These are phyloP conservation scores for Sphaerophoria rueppellii DNA, from an alignment of 2,888 invertebrate genomes.

Conservation along the genomic window DNA sequence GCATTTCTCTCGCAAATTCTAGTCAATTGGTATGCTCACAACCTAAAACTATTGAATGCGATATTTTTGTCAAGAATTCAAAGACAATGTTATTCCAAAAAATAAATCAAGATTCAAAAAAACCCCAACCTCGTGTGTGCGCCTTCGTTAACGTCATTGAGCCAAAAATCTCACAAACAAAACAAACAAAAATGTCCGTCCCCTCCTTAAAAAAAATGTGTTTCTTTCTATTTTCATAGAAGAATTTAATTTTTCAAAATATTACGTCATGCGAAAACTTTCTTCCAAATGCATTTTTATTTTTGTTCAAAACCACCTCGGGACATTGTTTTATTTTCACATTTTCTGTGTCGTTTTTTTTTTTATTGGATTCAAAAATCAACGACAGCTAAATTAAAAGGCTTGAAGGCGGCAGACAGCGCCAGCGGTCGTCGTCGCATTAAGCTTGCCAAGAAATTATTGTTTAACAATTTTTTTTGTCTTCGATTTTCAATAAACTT, in stretches of 20 bases:
- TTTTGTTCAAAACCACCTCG: constrained; percentile 10
- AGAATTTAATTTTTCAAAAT: constrained; percentile 48
- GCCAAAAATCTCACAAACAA: constrained; percentile 1
- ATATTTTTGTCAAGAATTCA: background rate
- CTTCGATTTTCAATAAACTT: background rate
- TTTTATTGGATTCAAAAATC: constrained; percentile 9
- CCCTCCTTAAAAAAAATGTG: constrained; percentile 8
- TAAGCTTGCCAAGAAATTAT: constrained; percentile 4
- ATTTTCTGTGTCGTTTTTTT: background rate
- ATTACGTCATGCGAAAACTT: constrained; percentile 38
- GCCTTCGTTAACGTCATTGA: constrained; percentile 3
- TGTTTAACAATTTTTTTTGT: background rate
- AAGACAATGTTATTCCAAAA: background rate
- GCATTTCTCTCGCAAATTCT: too few relatives aligned
- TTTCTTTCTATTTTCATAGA: constrained; percentile 34
- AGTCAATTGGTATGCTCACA: too few relatives aligned
- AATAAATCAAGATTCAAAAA: background rate
- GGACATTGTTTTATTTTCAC: background rate
- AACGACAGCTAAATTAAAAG: background rate
- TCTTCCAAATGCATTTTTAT: constrained; percentile 39
- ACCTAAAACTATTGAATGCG: background rate
- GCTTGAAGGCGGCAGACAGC: background rate
- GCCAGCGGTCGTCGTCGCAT: background rate
- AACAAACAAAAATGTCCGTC: background rate
- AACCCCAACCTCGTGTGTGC: background rate